Conservation (phyloP, 2,797 vertebrate genomes). For the Psittacula derbiana region DNA sequence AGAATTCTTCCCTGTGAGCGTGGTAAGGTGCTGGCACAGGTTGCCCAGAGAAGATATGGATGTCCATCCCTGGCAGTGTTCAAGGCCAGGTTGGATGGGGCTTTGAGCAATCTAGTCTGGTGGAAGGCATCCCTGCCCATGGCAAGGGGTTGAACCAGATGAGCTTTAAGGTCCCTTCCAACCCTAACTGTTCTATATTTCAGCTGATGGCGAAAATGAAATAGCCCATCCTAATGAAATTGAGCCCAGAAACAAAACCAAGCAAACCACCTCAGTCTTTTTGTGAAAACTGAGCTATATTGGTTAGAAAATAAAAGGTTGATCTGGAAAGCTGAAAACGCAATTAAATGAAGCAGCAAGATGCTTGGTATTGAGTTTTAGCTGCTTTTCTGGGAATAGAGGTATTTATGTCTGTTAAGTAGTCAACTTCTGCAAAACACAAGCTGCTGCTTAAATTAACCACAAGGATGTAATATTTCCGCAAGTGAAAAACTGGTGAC, state of each 20-base stretch:
- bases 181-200: background rate
- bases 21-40: background rate
- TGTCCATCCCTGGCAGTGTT: background rate
- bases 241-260: background rate
- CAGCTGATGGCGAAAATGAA: background rate
- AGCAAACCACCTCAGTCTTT: background rate
- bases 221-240: background rate
- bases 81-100: background rate
- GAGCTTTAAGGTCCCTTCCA: background rate
- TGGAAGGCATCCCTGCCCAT: background rate
- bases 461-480: background rate
- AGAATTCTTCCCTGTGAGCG: background rate
- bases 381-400: background rate
- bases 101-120: background rate
- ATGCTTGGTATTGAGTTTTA: background rate
- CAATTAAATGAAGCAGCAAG: background rate
- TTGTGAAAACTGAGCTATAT: background rate
- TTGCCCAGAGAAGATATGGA: background rate
- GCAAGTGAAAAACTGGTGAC: background rate
- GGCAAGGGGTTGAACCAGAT: background rate
- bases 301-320: background rate
- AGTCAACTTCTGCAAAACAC: background rate
- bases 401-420: background rate
- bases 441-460: background rate
- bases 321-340: background rate